Evolutionary conservation across 2,888 invertebrate genomes (phyloP), one percentile per base, ranked within the genome.

Genomic region (Heliconius ismenius): DNA sequence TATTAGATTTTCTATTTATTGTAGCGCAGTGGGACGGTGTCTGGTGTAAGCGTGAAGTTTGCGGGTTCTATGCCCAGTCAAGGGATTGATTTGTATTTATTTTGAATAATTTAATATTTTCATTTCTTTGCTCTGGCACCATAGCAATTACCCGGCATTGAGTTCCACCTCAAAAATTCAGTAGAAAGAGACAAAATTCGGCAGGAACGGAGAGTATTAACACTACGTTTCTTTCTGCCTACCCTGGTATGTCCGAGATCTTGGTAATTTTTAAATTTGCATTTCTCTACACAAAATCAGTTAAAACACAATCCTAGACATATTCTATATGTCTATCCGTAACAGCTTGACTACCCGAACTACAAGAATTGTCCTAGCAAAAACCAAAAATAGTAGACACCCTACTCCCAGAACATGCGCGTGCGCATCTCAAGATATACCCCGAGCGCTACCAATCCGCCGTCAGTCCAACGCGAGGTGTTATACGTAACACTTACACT

Each of bases 401-500:
- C 80, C 78, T 83, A 79, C 73, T 80, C 26, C 36, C 76, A 74
- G 72, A 78, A 76, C 81, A 77, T 81, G 81, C 83, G 76, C 83
- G 79, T 81, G 79, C 79, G 80, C 79, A 77, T 77, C 80, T 81
- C 78, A 81, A 84, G 84, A 85, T 85, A 85, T 85, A 86, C 81
- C 81, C 84, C 76, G 76, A 77, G 81, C 80, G 64, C 76, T 78
- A 78, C 78, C 79, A 80, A 81, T 79, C 78, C 80, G 77, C 75
- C 81, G 83, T 81, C 88, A 89, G 89, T 88, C 74, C 81, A 77
- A 84, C 84, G 86, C 83, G 84, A 81, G 85, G 70, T 77, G 73
- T 70, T 67, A 67, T 62, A 49, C 75, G 63, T 76, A 77, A 63
- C 73, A 77, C 79, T 78, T 77, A 73, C 58, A 75, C 63, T 75